Base-by-base conservation (phyloP, 2,797 vertebrate genomes). In the Squalus acanthias region DNA sequence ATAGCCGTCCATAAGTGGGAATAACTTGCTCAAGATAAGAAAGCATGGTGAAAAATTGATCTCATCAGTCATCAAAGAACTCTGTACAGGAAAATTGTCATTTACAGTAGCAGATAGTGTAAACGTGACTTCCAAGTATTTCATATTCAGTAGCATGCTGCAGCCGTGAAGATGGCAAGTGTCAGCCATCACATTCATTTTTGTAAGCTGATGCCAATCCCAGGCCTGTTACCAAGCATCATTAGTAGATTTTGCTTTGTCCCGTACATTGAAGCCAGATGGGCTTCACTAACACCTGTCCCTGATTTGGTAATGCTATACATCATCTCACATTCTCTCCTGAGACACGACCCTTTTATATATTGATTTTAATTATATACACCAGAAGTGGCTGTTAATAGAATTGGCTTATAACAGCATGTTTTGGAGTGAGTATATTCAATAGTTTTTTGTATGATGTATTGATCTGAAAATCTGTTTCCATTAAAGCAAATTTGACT, bases 121-220 rank as follows among this genome's bases (percentile, higher is more conserved):
- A 95, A 50, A 17, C 29, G 3, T 72, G 69, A 5, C 69, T 33
- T 22, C 22, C 46, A 57, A 95, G 33, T 46, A n/a, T 8, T 50
- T 95, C 15, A 17, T 53, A 57, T 57, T 53, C 5, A 46, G 94
- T 57, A 74, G 50, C 29, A 15, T 95, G 26, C 7, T 57, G 15
- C 53, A 95, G 24, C 50, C 57, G 50, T n/a, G 60, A 65, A 26
- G 70, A 20, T 76, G 2, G 69, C 33, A 72, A 95, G 53, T 95
- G 70, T 76, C 50, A 39, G 94, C 26, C 50, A 33, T 22, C 70
- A n/a, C 50, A 57, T 95, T 95, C 20, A 95, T 95, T 76, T 95
- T 57, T 60, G 26, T 57, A 60, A 57, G 26, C 26, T 76, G 26
- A 95, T n/a, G 29, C 50, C 24, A 33, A 95, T n/a, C 13, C 50